Conservation (phyloP, 2,797 vertebrate genomes). For the Eleutherodactylus coqui region DNA sequence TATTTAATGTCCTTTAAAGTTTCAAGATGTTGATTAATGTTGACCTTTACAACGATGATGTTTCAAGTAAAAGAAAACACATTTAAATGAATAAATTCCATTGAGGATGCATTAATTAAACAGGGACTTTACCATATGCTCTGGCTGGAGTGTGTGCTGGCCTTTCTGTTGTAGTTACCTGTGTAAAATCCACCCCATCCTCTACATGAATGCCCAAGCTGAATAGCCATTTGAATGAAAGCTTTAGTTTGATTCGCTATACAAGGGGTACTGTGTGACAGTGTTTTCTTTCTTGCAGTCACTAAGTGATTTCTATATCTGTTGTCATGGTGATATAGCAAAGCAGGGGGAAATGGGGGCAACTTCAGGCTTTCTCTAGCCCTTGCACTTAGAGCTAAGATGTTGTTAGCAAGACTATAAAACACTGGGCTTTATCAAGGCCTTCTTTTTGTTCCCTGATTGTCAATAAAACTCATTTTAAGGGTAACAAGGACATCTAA, state of each 20-base stretch:
- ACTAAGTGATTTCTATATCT: conserved; percentile 99
- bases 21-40: conserved; percentile 84
- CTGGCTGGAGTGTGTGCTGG: conserved; percentile 80
- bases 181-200: conserved; percentile 89
- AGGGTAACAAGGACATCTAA: conserved; percentile 88
- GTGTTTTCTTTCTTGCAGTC: conserved; percentile 93
- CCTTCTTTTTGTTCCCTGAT: conserved; percentile 86
- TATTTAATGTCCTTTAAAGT: conserved; percentile 85
- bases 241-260: conserved; percentile 89
- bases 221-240: conserved; percentile 90
- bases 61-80: conserved; percentile 86
- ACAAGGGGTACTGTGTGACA: conserved; percentile 95
- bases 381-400: conserved; percentile 80
- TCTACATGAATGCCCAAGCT: conserved; percentile 90
- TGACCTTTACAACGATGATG: conserved; percentile 86
- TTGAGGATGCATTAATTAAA: conserved; percentile 85
- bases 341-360: conserved; percentile 91
- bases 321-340: conserved; percentile 96
- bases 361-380: conserved; percentile 91
- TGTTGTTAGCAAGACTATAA: conserved; percentile 88
- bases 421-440: conserved; percentile 83
- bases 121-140: conserved; percentile 82
- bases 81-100: conserved; percentile 87
- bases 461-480: conserved; percentile 91
- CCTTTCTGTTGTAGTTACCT: conserved; percentile 85